phyloP scores from a whole-genome alignment of 2,113 vertebrate species.

The Climacteris rufus region DNA sequence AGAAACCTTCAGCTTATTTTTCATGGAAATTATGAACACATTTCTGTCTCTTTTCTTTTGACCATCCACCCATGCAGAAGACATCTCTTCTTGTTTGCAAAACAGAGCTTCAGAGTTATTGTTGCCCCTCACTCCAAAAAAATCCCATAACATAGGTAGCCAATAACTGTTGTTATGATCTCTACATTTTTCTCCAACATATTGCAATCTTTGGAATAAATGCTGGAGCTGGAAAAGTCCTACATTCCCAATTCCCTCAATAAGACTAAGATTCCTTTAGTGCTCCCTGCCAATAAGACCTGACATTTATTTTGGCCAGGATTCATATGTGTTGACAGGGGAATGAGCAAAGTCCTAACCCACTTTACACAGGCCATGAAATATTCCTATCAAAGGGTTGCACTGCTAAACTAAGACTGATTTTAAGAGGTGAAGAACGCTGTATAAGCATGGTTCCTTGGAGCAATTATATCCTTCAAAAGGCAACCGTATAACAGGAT shows the following conservation, averaged over 20 bases:
- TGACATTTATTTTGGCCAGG: background rate
- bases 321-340: background rate
- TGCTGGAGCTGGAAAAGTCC: background rate
- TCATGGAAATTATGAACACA: background rate
- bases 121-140: background rate
- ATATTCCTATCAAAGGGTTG: background rate
- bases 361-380: background rate
- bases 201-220: background rate
- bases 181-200: background rate
- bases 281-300: background rate
- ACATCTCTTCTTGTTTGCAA: background rate
- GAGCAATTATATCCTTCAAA: constrained; percentile 18
- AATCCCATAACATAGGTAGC: background rate
- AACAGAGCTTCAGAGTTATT: background rate
- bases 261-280: background rate
- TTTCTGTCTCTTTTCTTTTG: background rate
- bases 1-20: background rate
- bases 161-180: background rate
- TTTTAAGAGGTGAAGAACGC: background rate
- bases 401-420: background rate
- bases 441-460: background rate
- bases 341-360: constrained; percentile 6
- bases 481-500: constrained; percentile 20
- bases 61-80: background rate
- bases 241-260: background rate